Evolutionary conservation across 1,140 invertebrate genomes (phyloP).

Genomic region (fruit fly (Drosophila melanogaster)): Release_6_plus_ISO1_MT NC_004354.4:22839501-22840000

Average conservation of each 20-base stretch:
- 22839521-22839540: slow-evolving; percentile 51
- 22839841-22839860: slow-evolving; percentile 65
- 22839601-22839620: slow-evolving; percentile 3
- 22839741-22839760: not conserved
- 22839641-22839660: slow-evolving; percentile 1
- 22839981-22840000: slow-evolving; percentile 56
- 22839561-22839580: slow-evolving; percentile 32
- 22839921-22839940: slow-evolving; percentile 46
- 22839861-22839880: slow-evolving; percentile 76
- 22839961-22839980: slow-evolving; percentile 38
- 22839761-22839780: slow-evolving; percentile 3
- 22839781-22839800: slow-evolving; percentile 26
- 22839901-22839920: slow-evolving; percentile 6
- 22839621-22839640: slow-evolving; percentile 19
- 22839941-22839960: slow-evolving; percentile 65
- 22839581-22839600: not conserved
- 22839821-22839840: slow-evolving; percentile 33
- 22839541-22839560: slow-evolving; percentile 53
- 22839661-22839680: slow-evolving; percentile 6
- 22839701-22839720: slow-evolving; percentile 21
- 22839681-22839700: not conserved
- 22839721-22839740: slow-evolving; percentile 9
- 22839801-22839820: slow-evolving; percentile 67
- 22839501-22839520: slow-evolving; percentile 40
- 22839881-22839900: slow-evolving; percentile 33